phyloP scores from a whole-genome alignment of 1,140 invertebrate species.

The Dryas iulia region DNA sequence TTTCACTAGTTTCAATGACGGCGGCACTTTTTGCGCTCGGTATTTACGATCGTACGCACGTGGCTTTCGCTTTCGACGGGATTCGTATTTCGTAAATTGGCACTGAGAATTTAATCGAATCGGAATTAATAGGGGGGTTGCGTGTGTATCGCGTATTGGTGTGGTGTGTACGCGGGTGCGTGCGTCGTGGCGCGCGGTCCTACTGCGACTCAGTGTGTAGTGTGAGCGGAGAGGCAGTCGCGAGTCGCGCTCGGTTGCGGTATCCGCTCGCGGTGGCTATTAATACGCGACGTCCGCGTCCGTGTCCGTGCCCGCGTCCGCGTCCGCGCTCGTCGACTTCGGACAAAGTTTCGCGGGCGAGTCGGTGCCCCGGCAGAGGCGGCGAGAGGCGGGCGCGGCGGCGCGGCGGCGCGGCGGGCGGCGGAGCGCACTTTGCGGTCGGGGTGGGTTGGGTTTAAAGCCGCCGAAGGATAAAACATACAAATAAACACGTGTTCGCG shows the following conservation, averaged over 20 bases:
- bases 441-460: constrained; percentile 81
- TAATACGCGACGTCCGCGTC: constrained; percentile 75
- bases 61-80: constrained; percentile 59
- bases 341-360: constrained; percentile 75
- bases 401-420: constrained; percentile 51
- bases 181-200: constrained; percentile 34
- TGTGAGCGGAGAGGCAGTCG: too few species aligned
- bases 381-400: constrained; percentile 61
- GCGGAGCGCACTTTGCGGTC: constrained; percentile 78
- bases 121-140: constrained; percentile 35
- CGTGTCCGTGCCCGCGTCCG: constrained; percentile 53
- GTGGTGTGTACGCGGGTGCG: constrained; percentile 7
- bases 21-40: constrained; percentile 71
- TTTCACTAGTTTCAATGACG: constrained; percentile 78
- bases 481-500: constrained; percentile 82
- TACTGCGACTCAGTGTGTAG: constrained; percentile 54
- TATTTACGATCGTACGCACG: constrained; percentile 72
- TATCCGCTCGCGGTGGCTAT: constrained; percentile 70
- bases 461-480: constrained; percentile 82
- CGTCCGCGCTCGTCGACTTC: constrained; percentile 75
- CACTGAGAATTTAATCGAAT: constrained; percentile 21
- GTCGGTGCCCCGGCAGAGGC: constrained; percentile 68
- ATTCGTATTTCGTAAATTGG: neutral
- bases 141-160: neutral
- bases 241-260: constrained; percentile 66